Evolutionary conservation across 2,888 invertebrate genomes (phyloP).

Genomic region (Nephrotoma guestfalica): DNA sequence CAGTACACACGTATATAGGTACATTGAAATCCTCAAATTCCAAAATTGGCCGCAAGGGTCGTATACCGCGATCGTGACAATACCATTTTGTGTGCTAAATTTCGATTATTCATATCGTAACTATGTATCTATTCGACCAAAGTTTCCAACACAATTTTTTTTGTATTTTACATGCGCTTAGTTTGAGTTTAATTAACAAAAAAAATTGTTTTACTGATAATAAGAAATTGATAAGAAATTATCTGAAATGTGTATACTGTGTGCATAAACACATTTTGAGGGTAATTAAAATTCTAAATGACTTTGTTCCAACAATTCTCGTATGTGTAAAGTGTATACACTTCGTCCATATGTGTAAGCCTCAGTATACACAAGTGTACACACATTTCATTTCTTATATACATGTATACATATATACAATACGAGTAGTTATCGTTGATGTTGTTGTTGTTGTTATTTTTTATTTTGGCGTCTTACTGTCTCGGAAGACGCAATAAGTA

Average conservation of each 20-base stretch:
- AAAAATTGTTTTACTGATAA: not conserved
- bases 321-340: not conserved
- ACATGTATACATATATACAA: not conserved
- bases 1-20: not conserved
- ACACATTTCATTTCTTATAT: not conserved
- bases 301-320: not conserved
- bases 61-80: not conserved
- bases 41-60: not conserved
- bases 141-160: not conserved
- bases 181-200: not conserved
- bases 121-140: not conserved
- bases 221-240: not conserved
- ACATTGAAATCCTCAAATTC: not conserved
- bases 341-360: not conserved
- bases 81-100: not conserved
- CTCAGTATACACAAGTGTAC: not conserved
- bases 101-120: not conserved
- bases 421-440: not conserved
- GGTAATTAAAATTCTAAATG: not conserved
- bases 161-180: not conserved
- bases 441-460: not conserved
- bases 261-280: not conserved
- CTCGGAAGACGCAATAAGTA: not conserved
- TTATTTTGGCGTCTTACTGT: not conserved
- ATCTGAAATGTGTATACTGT: not conserved